These are phyloP conservation scores for Poecile atricapillus DNA, from an alignment of 2,113 vertebrate genomes.

Conservation along the genomic window DNA sequence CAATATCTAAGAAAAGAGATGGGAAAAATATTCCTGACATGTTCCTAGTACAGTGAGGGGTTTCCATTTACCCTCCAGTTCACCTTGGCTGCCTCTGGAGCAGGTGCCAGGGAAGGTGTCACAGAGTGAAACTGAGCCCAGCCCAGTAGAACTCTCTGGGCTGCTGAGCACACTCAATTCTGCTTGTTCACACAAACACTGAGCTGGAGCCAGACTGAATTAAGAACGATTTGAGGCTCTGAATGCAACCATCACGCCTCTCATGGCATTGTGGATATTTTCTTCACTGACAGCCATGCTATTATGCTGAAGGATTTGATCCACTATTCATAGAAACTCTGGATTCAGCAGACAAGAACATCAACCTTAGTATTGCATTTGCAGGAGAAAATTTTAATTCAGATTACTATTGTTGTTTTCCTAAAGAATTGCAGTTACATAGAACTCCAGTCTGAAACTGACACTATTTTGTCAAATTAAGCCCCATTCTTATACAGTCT, in stretches of 20 bases:
- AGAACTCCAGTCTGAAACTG: background rate
- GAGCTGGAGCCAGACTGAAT: background rate
- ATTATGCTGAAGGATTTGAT: background rate
- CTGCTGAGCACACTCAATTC: background rate
- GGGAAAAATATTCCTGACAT: background rate
- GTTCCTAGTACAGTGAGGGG: background rate
- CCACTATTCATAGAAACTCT: background rate
- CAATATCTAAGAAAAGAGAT: background rate
- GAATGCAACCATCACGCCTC: background rate
- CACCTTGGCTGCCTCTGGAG: background rate
- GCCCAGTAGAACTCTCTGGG: background rate
- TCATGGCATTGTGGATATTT: background rate
- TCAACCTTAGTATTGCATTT: background rate
- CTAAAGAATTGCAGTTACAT: background rate
- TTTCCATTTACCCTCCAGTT: background rate
- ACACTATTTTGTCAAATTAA: slow-evolving; percentile 17
- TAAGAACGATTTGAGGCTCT: background rate
- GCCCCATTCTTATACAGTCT: background rate
- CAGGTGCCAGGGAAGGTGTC: background rate
- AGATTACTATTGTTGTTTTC: background rate
- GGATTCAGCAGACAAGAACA: background rate
- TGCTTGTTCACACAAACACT: background rate
- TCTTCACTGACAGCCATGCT: background rate
- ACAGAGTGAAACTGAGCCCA: background rate
- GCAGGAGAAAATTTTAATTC: background rate